Percentiles rank a stretch among this genome's conserved stretches.
These are phyloP conservation scores for Hermaeophaga mercurialis DNA, from an alignment of 2,888 invertebrate genomes.

Conservation along the genomic window DNA sequence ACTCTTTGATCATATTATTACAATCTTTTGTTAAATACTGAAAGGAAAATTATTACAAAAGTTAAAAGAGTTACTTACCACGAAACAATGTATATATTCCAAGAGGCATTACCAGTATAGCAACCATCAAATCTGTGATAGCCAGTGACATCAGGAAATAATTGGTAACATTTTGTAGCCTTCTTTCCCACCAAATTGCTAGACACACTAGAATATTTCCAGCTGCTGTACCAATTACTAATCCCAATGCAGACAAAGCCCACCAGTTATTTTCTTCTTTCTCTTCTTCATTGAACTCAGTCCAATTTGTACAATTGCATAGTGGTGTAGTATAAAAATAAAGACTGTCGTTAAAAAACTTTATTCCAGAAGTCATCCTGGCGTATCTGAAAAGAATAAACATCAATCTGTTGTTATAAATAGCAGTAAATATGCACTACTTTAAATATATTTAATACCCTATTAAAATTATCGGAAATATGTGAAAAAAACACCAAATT, in stretches of 20 bases:
- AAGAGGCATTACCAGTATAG: slow-evolving; percentile 93
- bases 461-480: no score
- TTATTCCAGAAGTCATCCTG: slow-evolving; percentile 5
- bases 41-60: no score
- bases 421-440: not conserved
- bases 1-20: no score
- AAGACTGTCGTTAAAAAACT: slow-evolving; percentile 10
- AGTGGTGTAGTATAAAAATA: slow-evolving; percentile 9
- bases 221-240: slow-evolving; percentile 85
- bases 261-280: slow-evolving; percentile 73
- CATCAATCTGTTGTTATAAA: not conserved
- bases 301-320: slow-evolving; percentile 9
- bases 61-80: slow-evolving; percentile 66
- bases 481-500: no score
- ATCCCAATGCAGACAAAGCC: slow-evolving; percentile 75
- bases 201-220: slow-evolving; percentile 94
- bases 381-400: not conserved
- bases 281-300: slow-evolving; percentile 33
- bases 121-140: slow-evolving; percentile 93
- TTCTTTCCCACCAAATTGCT: slow-evolving; percentile 89
- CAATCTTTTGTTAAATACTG: no score
- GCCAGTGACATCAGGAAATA: slow-evolving; percentile 96
- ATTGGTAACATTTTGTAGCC: slow-evolving; percentile 95
- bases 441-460: not conserved
- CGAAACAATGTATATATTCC: slow-evolving; percentile 81